Conservation (phyloP, 2,888 invertebrate genomes). For the Amaurobius ferox region DNA sequence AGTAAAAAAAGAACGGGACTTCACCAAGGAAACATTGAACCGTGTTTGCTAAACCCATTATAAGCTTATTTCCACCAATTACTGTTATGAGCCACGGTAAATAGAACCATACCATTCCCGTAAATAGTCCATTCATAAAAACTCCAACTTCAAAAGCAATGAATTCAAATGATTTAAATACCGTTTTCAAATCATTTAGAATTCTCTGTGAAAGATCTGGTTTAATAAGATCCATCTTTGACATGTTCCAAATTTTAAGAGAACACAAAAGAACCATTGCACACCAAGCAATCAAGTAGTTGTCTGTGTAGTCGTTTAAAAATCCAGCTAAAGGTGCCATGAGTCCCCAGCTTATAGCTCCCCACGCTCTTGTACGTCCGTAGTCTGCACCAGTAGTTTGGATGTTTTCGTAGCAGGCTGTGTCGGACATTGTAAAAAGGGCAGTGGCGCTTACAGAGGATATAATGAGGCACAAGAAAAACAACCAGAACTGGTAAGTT, state of each 20-base stretch:
- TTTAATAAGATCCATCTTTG: constrained; percentile 29
- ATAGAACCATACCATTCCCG: constrained; percentile 35
- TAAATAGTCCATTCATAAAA: constrained; percentile 34
- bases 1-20: constrained; percentile 35
- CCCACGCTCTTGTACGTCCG: constrained; percentile 71
- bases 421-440: constrained; percentile 71
- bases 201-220: constrained; percentile 28
- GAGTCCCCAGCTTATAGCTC: constrained; percentile 69
- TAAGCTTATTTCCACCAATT: constrained; percentile 30
- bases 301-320: constrained; percentile 24
- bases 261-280: constrained; percentile 3
- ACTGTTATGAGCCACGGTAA: constrained; percentile 15
- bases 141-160: constrained; percentile 12
- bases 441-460: constrained; percentile 41
- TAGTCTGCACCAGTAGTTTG: constrained; percentile 39
- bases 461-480: constrained; percentile 36
- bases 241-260: constrained; percentile 23
- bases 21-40: constrained; percentile 28
- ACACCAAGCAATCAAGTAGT: constrained; percentile 14
- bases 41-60: constrained; percentile 31
- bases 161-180: constrained; percentile 36
- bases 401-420: constrained; percentile 68
- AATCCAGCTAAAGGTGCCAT: constrained; percentile 37
- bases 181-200: constrained; percentile 22
- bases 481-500: constrained; percentile 61